Evolutionary conservation across 2,113 vertebrate species (phyloP).

Genomic region (Numida meleagris): DNA sequence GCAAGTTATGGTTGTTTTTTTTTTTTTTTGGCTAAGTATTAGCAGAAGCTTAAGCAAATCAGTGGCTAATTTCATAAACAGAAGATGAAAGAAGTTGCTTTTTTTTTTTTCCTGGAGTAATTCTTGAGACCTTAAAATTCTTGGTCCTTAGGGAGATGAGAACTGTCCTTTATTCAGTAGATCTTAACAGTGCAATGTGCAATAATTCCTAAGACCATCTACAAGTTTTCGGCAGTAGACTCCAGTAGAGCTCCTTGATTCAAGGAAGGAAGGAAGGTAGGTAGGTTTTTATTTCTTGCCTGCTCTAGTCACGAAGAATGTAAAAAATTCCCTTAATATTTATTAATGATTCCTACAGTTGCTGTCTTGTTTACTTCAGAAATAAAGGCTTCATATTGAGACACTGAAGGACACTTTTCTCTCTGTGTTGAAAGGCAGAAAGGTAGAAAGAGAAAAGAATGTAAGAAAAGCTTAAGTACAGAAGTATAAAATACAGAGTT

Average conservation of each 20-base stretch:
- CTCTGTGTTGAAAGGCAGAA: conserved; percentile 83
- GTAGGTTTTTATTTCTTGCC: conserved; percentile 82
- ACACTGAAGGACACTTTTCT: conserved; percentile 94
- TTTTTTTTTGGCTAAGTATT: conserved; percentile 69
- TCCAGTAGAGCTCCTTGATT: conserved; percentile 96
- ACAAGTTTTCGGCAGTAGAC: conserved; percentile 81
- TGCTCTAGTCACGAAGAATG: conserved; percentile 83
- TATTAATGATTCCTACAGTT: conserved; percentile 83
- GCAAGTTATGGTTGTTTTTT: conserved; percentile 29
- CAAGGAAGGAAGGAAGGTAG: conserved; percentile 88
- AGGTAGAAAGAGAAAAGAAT: conserved; percentile 84
- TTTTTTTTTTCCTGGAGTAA: conserved; percentile 74
- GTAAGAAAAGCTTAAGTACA: conserved; percentile 72
- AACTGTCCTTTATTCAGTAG: conserved; percentile 81
- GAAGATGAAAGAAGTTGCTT: conserved; percentile 63
- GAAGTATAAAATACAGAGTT: conserved; percentile 70
- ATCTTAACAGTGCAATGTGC: conserved; percentile 82
- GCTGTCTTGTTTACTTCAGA: conserved; percentile 89
- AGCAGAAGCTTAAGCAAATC: conserved; percentile 80
- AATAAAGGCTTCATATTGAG: conserved; percentile 89
- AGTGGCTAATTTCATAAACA: conserved; percentile 75
- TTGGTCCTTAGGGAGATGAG: conserved; percentile 79
- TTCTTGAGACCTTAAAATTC: conserved; percentile 81
- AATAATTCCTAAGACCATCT: conserved; percentile 81
- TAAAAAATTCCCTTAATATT: conserved; percentile 76